A percentile compares a stretch with the other conserved stretches of the same genome.
Evolutionary conservation across 2,113 vertebrate genomes (phyloP).

Genomic region (Sinocyclocheilus anshuiensis): DNA sequence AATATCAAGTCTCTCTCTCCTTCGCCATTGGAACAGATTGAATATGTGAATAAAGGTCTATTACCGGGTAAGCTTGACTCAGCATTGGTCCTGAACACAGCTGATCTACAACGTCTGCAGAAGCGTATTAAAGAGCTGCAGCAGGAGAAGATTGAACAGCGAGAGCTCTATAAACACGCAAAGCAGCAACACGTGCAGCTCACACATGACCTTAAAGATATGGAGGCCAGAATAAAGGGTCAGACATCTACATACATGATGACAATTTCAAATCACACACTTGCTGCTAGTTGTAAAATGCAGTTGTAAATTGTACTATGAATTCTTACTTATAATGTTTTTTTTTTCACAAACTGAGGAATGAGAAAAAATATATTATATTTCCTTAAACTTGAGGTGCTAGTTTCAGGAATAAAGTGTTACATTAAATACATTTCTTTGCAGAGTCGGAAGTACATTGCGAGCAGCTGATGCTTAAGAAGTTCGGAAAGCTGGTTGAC

Average conservation of each 20-base stretch:
- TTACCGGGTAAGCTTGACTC: conserved; percentile 77
- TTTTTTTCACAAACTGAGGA: not conserved
- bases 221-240: conserved; percentile 77
- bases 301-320: not conserved
- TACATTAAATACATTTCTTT: conserved; percentile 3
- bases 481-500: conserved; percentile 85
- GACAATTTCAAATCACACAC: not conserved
- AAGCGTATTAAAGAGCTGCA: conserved; percentile 76
- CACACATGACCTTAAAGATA: conserved; percentile 77
- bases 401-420: not conserved
- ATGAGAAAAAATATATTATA: not conserved
- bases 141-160: conserved; percentile 79
- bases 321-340: not conserved
- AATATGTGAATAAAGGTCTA: conserved; percentile 72
- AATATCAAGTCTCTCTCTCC: conserved; percentile 11
- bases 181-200: conserved; percentile 79
- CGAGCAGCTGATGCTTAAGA: conserved; percentile 82
- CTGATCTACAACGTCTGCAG: conserved; percentile 75
- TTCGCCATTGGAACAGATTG: conserved; percentile 75
- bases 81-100: conserved; percentile 79
- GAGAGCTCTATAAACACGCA: conserved; percentile 74
- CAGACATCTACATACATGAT: not conserved
- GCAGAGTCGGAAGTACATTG: conserved; percentile 81
- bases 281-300: not conserved
- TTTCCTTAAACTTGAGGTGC: not conserved